Evolutionary conservation across 2,113 vertebrate species (phyloP).

Genomic region (Sapayoa aenigma): DNA sequence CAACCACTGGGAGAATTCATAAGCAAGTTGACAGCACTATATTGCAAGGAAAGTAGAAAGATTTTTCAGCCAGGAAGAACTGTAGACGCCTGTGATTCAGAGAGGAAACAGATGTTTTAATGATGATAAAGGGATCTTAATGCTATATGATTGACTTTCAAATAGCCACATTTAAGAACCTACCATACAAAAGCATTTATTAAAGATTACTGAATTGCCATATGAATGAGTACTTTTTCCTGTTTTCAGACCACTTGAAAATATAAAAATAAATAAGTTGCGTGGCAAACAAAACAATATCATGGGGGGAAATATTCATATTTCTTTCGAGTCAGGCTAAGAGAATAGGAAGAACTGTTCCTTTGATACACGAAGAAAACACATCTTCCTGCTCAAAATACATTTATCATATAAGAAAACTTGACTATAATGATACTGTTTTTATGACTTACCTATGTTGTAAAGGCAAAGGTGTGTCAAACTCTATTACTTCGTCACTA

Average conservation of each 20-base stretch:
- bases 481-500: constrained; percentile 31
- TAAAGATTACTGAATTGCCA: background rate
- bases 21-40: background rate
- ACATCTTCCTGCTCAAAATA: background rate
- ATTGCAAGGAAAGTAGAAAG: background rate
- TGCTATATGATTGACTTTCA: background rate
- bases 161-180: background rate
- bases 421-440: background rate
- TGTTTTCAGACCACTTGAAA: background rate
- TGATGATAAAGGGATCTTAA: background rate
- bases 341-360: background rate
- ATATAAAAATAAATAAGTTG: background rate
- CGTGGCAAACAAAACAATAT: background rate
- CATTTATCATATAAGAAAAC: background rate
- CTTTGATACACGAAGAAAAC: background rate
- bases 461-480: background rate
- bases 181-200: background rate
- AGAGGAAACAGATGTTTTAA: constrained; percentile 9
- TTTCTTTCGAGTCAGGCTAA: background rate
- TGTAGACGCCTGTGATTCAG: background rate
- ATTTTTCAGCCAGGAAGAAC: background rate
- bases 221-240: background rate
- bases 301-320: background rate
- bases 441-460: background rate
- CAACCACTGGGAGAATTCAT: background rate